A percentile compares a stretch with the other conserved stretches of the same genome.
These are phyloP conservation scores for Alfaro cultratus DNA, from an alignment of 2,797 vertebrate species.

Conservation along the genomic window DNA sequence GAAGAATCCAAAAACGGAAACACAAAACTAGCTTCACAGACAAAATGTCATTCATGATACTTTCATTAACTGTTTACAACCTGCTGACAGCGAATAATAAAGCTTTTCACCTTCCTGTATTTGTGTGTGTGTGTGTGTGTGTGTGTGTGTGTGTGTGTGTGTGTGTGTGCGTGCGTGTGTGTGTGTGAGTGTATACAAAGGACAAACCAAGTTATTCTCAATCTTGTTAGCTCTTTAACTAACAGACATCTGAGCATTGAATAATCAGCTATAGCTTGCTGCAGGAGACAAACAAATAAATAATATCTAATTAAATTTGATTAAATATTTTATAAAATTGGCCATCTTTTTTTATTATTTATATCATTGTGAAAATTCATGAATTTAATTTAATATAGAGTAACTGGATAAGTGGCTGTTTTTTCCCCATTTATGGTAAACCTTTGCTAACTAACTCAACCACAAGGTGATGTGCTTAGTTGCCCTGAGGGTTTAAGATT, in stretches of 20 bases:
- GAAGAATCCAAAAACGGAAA: background rate
- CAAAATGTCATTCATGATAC: background rate
- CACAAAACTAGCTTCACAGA: background rate
- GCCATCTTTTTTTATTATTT: background rate
- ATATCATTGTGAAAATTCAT: background rate
- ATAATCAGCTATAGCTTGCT: background rate
- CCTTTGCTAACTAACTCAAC: background rate
- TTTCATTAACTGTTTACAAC: background rate
- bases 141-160: no score
- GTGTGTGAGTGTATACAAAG: no score
- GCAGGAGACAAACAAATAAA: background rate
- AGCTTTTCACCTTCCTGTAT: background rate
- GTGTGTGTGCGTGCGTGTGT: no score
- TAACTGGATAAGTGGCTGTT: background rate
- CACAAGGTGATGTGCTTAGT: background rate
- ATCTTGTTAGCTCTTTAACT: background rate
- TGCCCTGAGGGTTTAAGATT: background rate
- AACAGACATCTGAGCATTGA: background rate
- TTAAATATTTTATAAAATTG: background rate
- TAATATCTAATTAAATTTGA: background rate
- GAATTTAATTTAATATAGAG: background rate
- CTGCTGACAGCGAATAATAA: background rate
- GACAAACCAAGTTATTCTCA: background rate
- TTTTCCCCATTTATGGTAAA: background rate
- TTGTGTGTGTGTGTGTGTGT: no score